Evolutionary conservation across 2,113 vertebrate species (phyloP).

Genomic region (Oreotrochilus melanogaster): DNA sequence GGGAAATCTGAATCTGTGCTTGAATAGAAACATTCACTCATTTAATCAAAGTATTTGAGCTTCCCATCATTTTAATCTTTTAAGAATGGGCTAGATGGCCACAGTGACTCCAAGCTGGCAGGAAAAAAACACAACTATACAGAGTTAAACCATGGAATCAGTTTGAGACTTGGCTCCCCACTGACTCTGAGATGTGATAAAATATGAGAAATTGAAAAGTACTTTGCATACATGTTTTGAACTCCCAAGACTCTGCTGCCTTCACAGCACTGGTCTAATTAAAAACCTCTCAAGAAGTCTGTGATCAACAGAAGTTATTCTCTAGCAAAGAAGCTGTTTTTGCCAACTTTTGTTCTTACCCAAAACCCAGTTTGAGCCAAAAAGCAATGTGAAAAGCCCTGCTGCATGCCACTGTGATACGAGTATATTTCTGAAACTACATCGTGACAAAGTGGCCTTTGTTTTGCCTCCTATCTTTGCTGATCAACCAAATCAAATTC

Average conservation of each 20-base stretch:
- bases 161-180: background rate
- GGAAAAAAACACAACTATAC: background rate
- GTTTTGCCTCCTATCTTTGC: slow-evolving; percentile 20
- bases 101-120: slow-evolving; percentile 28
- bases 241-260: slow-evolving; percentile 2
- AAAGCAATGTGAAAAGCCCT: slow-evolving; percentile 6
- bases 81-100: background rate
- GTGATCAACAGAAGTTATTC: slow-evolving; percentile 50
- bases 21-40: background rate
- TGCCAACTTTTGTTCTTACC: slow-evolving; percentile 46
- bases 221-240: slow-evolving; percentile 30
- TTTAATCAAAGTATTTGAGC: background rate
- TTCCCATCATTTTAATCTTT: slow-evolving; percentile 5
- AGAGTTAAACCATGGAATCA: background rate
- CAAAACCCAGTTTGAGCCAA: slow-evolving; percentile 31
- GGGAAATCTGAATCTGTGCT: background rate
- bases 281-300: slow-evolving; percentile 53
- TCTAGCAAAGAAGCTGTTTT: slow-evolving; percentile 39
- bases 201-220: slow-evolving; percentile 42
- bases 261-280: slow-evolving; percentile 33
- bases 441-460: slow-evolving; percentile 47
- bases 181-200: slow-evolving; percentile 24
- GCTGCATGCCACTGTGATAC: slow-evolving; percentile 29
- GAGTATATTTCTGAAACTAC: slow-evolving; percentile 20
- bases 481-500: slow-evolving; percentile 44